These are phyloP conservation scores for Genyomyrus donnyi DNA, from an alignment of 2,113 vertebrate species.

Conservation along the genomic window DNA sequence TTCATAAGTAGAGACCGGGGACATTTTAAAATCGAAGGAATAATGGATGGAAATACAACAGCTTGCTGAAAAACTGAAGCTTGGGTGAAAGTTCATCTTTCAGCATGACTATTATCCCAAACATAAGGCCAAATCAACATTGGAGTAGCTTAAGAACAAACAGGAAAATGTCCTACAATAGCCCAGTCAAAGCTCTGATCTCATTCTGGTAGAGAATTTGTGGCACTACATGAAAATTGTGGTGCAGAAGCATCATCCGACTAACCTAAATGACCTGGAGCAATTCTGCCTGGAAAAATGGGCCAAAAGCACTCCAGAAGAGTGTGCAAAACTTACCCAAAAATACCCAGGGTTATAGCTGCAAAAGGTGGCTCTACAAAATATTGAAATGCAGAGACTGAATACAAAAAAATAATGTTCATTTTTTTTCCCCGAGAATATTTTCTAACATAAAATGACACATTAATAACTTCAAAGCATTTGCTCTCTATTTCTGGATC, in stretches of 20 bases:
- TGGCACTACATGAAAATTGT: background rate
- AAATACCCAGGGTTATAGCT: background rate
- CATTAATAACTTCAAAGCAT: background rate
- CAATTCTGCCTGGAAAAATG: background rate
- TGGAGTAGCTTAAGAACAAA: background rate
- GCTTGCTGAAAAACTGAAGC: background rate
- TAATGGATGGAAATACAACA: background rate
- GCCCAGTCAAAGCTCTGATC: background rate
- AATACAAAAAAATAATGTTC: background rate
- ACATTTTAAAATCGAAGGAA: background rate
- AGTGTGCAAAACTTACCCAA: background rate
- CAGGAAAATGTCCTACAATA: background rate
- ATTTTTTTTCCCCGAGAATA: background rate
- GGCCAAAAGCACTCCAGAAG: background rate
- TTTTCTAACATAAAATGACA: conserved; percentile 3
- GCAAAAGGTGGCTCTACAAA: background rate
- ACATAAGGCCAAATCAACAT: background rate
- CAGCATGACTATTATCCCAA: background rate
- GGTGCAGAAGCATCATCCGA: background rate
- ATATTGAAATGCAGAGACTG: background rate
- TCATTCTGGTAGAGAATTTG: background rate
- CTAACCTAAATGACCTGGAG: background rate
- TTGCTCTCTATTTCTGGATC: background rate
- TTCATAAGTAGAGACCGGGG: background rate
- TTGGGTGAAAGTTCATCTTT: background rate